Evolutionary conservation across 2,888 invertebrate species (phyloP), one percentile per base, ranked within the genome.

Genomic region (Criorhina ranunculi): DNA sequence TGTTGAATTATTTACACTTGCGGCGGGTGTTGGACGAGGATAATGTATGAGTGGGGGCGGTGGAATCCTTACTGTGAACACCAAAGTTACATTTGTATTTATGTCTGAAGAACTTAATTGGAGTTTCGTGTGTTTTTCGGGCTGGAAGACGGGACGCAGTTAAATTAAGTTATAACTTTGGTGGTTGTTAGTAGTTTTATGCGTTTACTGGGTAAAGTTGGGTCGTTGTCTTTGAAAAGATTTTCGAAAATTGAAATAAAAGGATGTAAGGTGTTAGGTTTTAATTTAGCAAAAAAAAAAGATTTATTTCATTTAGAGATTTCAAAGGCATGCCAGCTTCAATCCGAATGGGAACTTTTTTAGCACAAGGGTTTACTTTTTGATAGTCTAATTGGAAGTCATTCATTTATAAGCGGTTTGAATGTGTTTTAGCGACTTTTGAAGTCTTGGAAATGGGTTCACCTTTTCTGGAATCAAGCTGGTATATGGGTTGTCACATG

Each of bases 51-150:
- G 17, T 46, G 11, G 37, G 2, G 15, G 3, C 31, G 11, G 29
- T 2, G 1, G 15, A 55, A 19, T 29, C 59, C 59, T 59, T 42
- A n/a, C 42, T 24, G 9, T 1, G 40, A 59, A 51, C 40, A 55
- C 51, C 33, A 51, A 70, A 72, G 79, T 72, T 66, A 64, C 57
- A 64, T 64, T 72, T 67, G 46, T 31, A 67, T 67, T 75, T 55
- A 75, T 60, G 75, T 53, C 67, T 75, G 9, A 11, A 53, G 60
- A 75, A 75, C 64, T 80, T 80, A 80, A 80, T 80, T 80, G 79
- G 53, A 80, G 75, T 67, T 73, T 31, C 67, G 60, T 75, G 51
- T 75, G 62, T 53, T 60, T 59, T 37, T 24, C 24, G 15, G 37
- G 42, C 49, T 72, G 64, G 37, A 64, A 64, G 59, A 35, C 57